These are phyloP conservation scores for Poeciliopsis retropinna DNA, from an alignment of 2,113 vertebrate genomes.

Conservation along the genomic window DNA sequence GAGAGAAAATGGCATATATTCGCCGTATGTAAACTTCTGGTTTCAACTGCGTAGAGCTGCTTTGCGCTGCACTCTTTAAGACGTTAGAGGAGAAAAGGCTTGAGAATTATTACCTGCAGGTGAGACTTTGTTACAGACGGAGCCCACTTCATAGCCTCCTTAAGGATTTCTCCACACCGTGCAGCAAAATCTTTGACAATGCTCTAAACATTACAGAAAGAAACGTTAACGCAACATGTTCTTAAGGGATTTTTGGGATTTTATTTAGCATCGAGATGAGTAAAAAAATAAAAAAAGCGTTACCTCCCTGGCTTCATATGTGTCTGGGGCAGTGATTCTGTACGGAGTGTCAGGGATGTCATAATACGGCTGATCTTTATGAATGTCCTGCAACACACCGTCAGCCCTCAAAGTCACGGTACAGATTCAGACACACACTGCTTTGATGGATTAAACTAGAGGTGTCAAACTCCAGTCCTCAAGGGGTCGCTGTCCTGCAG, in stretches of 20 bases:
- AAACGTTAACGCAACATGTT: background rate
- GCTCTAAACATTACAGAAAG: constrained; percentile 79
- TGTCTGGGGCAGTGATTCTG: constrained; percentile 95
- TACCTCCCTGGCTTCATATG: constrained; percentile 95
- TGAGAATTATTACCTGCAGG: constrained; percentile 84
- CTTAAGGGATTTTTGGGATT: background rate
- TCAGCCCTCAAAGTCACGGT: background rate
- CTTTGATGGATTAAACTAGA: background rate
- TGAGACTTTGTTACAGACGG: constrained; percentile 98
- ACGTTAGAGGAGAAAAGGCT: background rate
- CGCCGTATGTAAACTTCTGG: background rate
- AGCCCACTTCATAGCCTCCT: constrained; percentile 99
- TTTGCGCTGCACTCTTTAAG: background rate
- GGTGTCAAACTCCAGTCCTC: too few relatives aligned
- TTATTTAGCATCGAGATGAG: background rate
- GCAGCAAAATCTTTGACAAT: constrained; percentile 98
- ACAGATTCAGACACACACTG: background rate
- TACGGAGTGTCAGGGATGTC: constrained; percentile 96
- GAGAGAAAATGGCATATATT: too few relatives aligned
- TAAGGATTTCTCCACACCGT: constrained; percentile 96
- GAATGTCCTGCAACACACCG: constrained; percentile 87
- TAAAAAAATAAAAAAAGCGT: background rate
- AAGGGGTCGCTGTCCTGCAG: too few relatives aligned
- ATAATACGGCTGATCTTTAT: constrained; percentile 98
- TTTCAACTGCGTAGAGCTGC: background rate